Evolutionary conservation across 2,797 vertebrate genomes (phyloP).

Genomic region (Cebuella pygmaea): DNA sequence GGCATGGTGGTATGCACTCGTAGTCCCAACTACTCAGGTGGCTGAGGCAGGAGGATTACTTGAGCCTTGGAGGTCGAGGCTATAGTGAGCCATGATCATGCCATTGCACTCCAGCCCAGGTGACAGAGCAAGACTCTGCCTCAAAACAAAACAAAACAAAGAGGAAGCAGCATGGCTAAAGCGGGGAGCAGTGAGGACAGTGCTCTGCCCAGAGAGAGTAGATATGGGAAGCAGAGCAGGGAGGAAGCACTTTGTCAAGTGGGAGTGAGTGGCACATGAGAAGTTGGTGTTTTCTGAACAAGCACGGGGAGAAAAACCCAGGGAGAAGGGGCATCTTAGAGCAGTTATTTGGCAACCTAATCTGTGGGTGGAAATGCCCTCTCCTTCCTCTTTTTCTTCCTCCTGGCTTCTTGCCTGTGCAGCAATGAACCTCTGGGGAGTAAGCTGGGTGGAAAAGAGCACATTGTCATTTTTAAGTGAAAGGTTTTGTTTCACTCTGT

Average conservation of each 20-base stretch:
- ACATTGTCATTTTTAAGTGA: neutral
- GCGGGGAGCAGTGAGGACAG: neutral
- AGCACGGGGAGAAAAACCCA: neutral
- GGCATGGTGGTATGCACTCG: neutral
- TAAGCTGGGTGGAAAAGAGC: neutral
- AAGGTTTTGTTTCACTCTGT: neutral
- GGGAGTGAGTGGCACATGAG: neutral
- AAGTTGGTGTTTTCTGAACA: neutral
- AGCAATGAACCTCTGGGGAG: neutral
- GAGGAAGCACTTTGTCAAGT: neutral
- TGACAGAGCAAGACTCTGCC: neutral
- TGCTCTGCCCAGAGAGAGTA: neutral
- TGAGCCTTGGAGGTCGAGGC: neutral
- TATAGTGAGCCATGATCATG: neutral
- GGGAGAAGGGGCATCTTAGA: neutral
- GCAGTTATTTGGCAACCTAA: neutral
- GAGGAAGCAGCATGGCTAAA: neutral
- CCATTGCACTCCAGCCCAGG: neutral
- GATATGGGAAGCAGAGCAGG: neutral
- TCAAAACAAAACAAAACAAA: neutral
- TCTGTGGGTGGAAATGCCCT: neutral
- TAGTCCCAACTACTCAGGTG: neutral
- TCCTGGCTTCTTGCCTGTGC: neutral
- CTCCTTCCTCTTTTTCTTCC: constrained; percentile 3
- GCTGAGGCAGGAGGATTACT: neutral